Conservation (phyloP, 92 coral and sea anemone genomes). For the Diadumene lineata region DNA sequence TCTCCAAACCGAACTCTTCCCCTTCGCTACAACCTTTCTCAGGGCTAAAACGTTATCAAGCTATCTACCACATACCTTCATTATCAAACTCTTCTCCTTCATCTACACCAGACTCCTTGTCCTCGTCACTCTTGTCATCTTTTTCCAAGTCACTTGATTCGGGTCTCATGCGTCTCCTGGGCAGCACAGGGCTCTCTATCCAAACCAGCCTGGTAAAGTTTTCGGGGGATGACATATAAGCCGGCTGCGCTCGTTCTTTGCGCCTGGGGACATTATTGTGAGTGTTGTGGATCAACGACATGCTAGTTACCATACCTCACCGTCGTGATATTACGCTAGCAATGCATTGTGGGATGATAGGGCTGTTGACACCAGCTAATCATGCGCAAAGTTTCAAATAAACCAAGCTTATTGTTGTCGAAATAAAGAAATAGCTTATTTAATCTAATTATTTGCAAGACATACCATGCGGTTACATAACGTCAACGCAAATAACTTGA, state of each 20-base stretch:
- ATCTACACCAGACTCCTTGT: conserved; percentile 48
- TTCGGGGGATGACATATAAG: conserved; percentile 65
- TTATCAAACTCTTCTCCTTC: conserved; percentile 39
- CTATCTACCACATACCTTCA: conserved; percentile 24
- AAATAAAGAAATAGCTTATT: too few relatives aligned
- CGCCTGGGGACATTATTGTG: conserved; percentile 53
- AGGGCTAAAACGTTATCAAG: too few relatives aligned
- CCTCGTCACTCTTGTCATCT: conserved; percentile 32
- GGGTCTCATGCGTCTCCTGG: conserved; percentile 44
- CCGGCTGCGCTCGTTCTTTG: conserved; percentile 56
- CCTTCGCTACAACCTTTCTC: too few relatives aligned
- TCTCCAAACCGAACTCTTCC: too few relatives aligned
- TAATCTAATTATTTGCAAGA: too few relatives aligned
- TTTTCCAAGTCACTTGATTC: conserved; percentile 23
- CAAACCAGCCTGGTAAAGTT: conserved; percentile 93
- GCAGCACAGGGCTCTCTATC: conserved; percentile 91
- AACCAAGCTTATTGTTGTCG: not conserved
- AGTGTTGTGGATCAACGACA: conserved; percentile 43
- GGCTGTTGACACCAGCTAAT: not conserved
- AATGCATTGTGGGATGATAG: conserved; percentile 27
- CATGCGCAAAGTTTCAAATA: not conserved
- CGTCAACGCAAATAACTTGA: too few relatives aligned
- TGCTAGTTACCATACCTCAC: conserved; percentile 37
- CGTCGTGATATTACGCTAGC: conserved; percentile 21
- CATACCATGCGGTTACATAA: too few relatives aligned